Evolutionary conservation across 2,888 invertebrate species (phyloP), one percentile per base, ranked within the genome.

Genomic region (Ariolimax columbianus): DNA sequence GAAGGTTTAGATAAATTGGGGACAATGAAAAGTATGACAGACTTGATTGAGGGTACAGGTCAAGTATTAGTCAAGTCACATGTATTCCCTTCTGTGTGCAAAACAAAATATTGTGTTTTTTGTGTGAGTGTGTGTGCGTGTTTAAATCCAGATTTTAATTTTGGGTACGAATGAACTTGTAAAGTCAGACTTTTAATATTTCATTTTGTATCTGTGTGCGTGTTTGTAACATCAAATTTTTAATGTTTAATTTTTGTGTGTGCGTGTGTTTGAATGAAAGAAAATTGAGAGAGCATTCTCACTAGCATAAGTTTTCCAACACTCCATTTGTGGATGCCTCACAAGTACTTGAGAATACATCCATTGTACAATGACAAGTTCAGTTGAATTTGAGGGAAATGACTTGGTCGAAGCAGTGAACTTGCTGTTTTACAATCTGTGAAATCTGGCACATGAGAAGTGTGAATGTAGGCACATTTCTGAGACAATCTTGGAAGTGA

Each of bases 161-260:
- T 30, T 73, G 73, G 43, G 43, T 73, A 19, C 40, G 38, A 3
- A 38, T 47, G 73, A n/a, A 23, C 14, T 14, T 55, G 68, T 68
- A 36, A 30, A 73, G 17, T 43, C n/a, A 30, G 43, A 40, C 47
- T 73, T 73, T 43, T 11, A 55, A 73, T 72, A 40, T 43, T 38
- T 72, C 38, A 43, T 73, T 73, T 73, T 66, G 11, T 66, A 7
- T 66, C 19, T 40, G 23, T 36, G 70, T 70, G 26, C 30, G n/a
- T 43, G 73, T 73, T 73, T 73, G 73, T 73, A 43, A 43, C 43
- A 73, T n/a, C 40, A 73, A 43, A 73, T 73, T 40, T 40, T 40
- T 72, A 72, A 40, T 72, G 43, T 73, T 43, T 73, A 30, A 55
- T 33, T 66, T 63, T 66, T 55, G 59, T 36, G 72, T 33, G 70